Evolutionary conservation across 2,888 invertebrate species (phyloP).

Genomic region (Meteorus colon): DNA sequence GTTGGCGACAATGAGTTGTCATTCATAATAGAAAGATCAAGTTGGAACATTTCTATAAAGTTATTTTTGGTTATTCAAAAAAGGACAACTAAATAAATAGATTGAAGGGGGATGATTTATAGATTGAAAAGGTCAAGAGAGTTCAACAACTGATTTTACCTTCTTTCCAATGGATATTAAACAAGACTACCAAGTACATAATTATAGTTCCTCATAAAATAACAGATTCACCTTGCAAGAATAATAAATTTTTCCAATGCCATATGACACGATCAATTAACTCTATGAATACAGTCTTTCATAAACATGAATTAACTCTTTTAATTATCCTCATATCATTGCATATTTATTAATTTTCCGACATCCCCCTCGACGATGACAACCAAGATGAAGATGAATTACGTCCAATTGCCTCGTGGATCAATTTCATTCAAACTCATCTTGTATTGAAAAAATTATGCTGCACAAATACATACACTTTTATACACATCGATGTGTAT

Average conservation of each 20-base stretch:
- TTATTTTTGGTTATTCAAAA: too few species aligned
- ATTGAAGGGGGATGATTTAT: too few species aligned
- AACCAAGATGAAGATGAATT: constrained; percentile 37
- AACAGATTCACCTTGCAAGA: neutral
- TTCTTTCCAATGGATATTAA: too few species aligned
- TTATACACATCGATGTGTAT: neutral
- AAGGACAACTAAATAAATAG: too few species aligned
- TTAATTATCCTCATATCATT: constrained; percentile 16
- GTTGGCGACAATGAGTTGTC: neutral
- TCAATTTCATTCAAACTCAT: constrained; percentile 29
- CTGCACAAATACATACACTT: neutral
- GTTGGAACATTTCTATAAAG: too few species aligned
- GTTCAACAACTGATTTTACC: too few species aligned
- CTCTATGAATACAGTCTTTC: neutral
- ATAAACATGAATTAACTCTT: constrained; percentile 1
- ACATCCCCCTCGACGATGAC: constrained; percentile 5
- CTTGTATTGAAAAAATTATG: constrained; percentile 30
- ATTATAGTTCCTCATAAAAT: neutral
- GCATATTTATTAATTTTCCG: constrained; percentile 25
- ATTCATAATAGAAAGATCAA: neutral
- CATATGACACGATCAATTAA: constrained; percentile 26
- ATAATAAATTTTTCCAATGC: neutral
- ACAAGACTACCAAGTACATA: neutral
- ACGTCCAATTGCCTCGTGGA: constrained; percentile 6
- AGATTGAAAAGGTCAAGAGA: too few species aligned